A percentile compares a stretch with the other conserved stretches of the same genome.
phyloP scores from a whole-genome alignment of 2,113 vertebrate species.

The Morone saxatilis region DNA sequence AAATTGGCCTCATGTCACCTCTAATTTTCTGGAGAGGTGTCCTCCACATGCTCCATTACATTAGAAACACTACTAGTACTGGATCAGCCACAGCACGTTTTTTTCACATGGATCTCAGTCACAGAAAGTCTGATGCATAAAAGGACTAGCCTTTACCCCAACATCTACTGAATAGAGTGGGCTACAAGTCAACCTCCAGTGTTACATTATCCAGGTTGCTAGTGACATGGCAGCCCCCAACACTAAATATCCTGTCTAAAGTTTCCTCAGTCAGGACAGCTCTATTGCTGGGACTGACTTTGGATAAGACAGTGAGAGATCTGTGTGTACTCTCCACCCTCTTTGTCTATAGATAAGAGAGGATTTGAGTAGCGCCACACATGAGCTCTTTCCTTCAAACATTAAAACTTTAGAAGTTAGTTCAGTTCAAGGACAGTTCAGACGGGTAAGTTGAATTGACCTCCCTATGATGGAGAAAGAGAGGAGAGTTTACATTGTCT shows the following conservation, averaged over 20 bases:
- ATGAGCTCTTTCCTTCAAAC: conserved; percentile 43
- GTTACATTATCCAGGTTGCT: background rate
- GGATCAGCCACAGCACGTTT: too few species aligned
- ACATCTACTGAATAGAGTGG: too few species aligned
- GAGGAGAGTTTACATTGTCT: conserved; percentile 24
- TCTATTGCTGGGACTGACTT: conserved; percentile 43
- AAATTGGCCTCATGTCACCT: too few species aligned
- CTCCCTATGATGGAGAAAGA: background rate
- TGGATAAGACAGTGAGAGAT: conserved; percentile 50
- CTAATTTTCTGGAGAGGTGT: too few species aligned
- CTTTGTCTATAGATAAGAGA: conserved; percentile 45
- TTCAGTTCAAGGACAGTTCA: conserved; percentile 56
- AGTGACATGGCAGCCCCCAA: background rate
- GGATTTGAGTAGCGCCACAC: conserved; percentile 44
- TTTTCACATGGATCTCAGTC: too few species aligned
- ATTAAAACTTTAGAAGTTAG: conserved; percentile 36
- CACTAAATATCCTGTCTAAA: conserved; percentile 33
- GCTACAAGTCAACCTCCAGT: background rate
- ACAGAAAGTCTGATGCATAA: too few species aligned
- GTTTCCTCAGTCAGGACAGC: conserved; percentile 44
- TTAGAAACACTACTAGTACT: too few species aligned
- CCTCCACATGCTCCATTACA: too few species aligned
- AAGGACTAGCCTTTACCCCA: too few species aligned
- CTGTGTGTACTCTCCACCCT: conserved; percentile 24
- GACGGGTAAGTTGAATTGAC: conserved; percentile 7